Evolutionary conservation across 1,140 invertebrate species (phyloP), one percentile per base, ranked within the genome.

Genomic region (Musca vetustissima): DNA sequence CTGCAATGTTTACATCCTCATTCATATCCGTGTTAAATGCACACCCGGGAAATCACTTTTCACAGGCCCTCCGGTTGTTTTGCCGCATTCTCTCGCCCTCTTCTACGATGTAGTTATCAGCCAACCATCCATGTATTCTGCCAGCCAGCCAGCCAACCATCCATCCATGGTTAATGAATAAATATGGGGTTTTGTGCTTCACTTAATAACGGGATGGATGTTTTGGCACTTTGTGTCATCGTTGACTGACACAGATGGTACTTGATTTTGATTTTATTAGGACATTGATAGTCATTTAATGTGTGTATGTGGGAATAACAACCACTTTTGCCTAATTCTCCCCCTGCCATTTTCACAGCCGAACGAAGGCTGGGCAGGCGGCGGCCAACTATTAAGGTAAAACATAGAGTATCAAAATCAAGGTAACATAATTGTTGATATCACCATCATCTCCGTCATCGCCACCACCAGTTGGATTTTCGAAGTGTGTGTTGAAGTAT

Each of bases 181-280:
- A 43, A 43, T 43, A 59, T 59, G 28, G 13, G n/a, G 25, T 59
- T 59, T 25, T 59, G 25, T 59, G 25, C 55, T 59, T 59, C 25
- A 59, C 15, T 59, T 59, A 59, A 59, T 59, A 59, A 59, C 25
- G 55, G n/a, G 24, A 59, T 59, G n/a, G 24, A 59, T 59, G 55
- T 59, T 59, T 28, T 59, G 55, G 55, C 55, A 59, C 55, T 59
- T 59, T 24, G 55, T 59, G 28, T 59, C 55, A n/a, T 59, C 28
- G n/a, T 50, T 7, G n/a, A 50, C 49, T 21, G 49, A 50, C 21
- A 28, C 55, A 24, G 55, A 28, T 59, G 55, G 25, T 59, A 59
- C 55, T 59, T 59, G 55, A 59, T 59, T 59, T 59, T 59, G 55
- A 59, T 59, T 59, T 59, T 59, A 59, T 59, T 59, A 59, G 22